Conservation (phyloP, 2,888 invertebrate species). For the Hydrotaea cyrtoneurina region DNA sequence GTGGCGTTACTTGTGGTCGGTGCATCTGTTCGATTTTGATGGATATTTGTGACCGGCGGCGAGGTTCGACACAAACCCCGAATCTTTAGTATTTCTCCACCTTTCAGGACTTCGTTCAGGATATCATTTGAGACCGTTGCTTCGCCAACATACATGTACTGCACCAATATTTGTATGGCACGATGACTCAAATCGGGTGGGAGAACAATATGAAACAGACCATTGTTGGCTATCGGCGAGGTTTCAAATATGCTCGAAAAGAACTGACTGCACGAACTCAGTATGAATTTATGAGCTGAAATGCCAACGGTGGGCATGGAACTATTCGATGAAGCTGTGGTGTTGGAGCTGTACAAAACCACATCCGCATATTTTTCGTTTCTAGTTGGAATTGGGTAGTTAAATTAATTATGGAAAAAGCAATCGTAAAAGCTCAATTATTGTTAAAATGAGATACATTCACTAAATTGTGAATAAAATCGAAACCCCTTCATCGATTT, state of each 20-base stretch:
- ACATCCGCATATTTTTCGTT: constrained; percentile 92
- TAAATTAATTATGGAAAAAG: too few relatives aligned
- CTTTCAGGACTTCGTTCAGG: constrained; percentile 89
- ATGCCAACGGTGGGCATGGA: constrained; percentile 85
- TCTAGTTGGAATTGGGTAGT: too few relatives aligned
- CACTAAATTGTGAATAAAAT: too few relatives aligned
- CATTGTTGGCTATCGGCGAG: constrained; percentile 79
- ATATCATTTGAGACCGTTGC: constrained; percentile 93
- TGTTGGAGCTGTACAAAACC: constrained; percentile 84
- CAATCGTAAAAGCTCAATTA: too few relatives aligned
- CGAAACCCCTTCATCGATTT: too few relatives aligned
- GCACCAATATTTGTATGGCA: constrained; percentile 89
- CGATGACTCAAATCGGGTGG: constrained; percentile 91
- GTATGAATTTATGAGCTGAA: constrained; percentile 91
- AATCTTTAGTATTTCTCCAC: constrained; percentile 90
- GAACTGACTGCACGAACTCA: constrained; percentile 89
- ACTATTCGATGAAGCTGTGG: constrained; percentile 81
- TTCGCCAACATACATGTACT: constrained; percentile 91
- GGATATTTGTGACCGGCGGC: constrained; percentile 62
- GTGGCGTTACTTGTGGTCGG: constrained; percentile 43
- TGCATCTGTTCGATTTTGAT: constrained; percentile 51
- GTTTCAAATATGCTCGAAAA: constrained; percentile 81
- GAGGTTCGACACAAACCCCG: constrained; percentile 88
- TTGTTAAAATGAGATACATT: too few relatives aligned
- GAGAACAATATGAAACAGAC: constrained; percentile 86